Evolutionary conservation across 1,140 invertebrate species (phyloP).

Genomic region (Drosophila setifemur): DNA sequence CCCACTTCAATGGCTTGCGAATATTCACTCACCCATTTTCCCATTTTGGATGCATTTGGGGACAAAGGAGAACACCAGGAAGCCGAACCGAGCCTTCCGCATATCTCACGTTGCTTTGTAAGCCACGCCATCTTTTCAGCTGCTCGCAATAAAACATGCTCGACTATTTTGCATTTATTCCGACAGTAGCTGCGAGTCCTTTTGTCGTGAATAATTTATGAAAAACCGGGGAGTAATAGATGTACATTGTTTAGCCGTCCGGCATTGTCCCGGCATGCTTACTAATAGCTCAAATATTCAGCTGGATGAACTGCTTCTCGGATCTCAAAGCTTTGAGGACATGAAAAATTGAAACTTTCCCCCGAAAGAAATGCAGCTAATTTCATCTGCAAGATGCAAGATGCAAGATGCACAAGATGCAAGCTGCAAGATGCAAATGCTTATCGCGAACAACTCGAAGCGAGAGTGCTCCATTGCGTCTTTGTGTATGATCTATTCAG

Average conservation of each 20-base stretch:
- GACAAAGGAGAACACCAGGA: slow-evolving; percentile 3
- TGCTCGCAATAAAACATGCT: slow-evolving; percentile 49
- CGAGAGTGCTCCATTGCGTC: slow-evolving; percentile 38
- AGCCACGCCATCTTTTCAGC: slow-evolving; percentile 44
- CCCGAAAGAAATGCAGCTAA: slow-evolving; percentile 44
- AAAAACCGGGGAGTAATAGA: slow-evolving; percentile 40
- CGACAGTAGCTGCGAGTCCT: slow-evolving; percentile 34
- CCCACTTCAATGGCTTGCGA: neutral
- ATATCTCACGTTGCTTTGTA: slow-evolving; percentile 21
- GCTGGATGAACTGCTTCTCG: slow-evolving; percentile 10
- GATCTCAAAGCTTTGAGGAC: slow-evolving; percentile 32
- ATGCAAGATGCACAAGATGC: slow-evolving; percentile 3
- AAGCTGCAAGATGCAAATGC: slow-evolving; percentile 20
- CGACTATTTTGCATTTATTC: slow-evolving; percentile 55
- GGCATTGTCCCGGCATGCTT: slow-evolving; percentile 36
- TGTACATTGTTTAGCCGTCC: slow-evolving; percentile 50
- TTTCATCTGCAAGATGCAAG: slow-evolving; percentile 39
- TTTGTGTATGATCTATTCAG: slow-evolving; percentile 39
- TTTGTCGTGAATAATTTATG: slow-evolving; percentile 73
- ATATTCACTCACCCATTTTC: neutral
- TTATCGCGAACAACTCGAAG: slow-evolving; percentile 38
- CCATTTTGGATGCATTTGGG: neutral
- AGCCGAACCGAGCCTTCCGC: slow-evolving; percentile 17
- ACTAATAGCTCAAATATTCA: slow-evolving; percentile 64
- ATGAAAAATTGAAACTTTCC: slow-evolving; percentile 52